phyloP scores from a whole-genome alignment of 2,113 vertebrate genomes.

The Taxidea taxus region DNA sequence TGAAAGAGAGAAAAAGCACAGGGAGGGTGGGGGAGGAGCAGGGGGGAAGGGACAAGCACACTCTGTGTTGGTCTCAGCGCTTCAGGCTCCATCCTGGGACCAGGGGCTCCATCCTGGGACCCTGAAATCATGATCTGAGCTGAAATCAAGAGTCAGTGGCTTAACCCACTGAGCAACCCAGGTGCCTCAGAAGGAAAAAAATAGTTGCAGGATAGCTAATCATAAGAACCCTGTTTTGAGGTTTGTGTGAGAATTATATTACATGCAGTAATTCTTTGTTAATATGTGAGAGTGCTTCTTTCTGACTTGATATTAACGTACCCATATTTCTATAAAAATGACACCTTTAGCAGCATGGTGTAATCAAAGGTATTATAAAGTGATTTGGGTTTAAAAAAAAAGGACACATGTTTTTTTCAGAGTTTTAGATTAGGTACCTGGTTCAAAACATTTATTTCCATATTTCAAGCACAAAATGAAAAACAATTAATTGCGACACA shows the following conservation, averaged over 20 bases:
- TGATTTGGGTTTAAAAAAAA: not conserved
- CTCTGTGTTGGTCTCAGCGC: not conserved
- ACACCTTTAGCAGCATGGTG: constrained; percentile 33
- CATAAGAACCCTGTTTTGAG: not conserved
- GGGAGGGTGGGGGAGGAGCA: not conserved
- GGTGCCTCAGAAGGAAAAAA: not conserved
- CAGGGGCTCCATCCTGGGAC: not conserved
- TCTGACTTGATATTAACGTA: constrained; percentile 23
- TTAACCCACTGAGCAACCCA: not conserved
- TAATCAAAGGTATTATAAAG: constrained; percentile 34
- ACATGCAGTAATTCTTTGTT: not conserved
- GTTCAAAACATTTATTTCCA: not conserved
- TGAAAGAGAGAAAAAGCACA: not conserved
- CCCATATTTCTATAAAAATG: not conserved
- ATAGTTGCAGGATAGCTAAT: not conserved
- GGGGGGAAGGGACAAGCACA: not conserved
- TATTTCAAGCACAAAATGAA: not conserved
- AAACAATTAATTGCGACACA: not conserved
- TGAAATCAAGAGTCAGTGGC: not conserved
- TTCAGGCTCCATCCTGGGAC: not conserved
- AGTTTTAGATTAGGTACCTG: not conserved
- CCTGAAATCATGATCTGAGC: not conserved
- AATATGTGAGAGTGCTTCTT: not conserved
- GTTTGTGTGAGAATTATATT: not conserved
- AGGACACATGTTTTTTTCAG: not conserved